Conservation (phyloP, 2,113 vertebrate species). For the cattle (Bos taurus) region DNA sequence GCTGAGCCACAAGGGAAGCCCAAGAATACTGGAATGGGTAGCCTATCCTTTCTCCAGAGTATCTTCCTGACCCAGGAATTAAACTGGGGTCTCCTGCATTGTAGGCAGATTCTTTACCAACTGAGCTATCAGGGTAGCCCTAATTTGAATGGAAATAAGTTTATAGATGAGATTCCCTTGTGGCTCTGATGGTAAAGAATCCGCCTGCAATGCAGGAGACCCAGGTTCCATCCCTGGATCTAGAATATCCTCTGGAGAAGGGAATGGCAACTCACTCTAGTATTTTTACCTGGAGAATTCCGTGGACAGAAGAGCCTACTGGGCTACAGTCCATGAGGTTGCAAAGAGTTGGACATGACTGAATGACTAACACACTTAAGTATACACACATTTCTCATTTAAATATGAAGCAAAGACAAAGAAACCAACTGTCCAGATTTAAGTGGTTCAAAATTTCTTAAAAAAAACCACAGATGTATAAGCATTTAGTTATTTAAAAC, state of each 20-base stretch:
- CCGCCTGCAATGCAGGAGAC: background rate
- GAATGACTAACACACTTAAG: background rate
- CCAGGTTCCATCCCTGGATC: background rate
- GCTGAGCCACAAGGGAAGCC: background rate
- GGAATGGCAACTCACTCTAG: background rate
- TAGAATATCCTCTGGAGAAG: background rate
- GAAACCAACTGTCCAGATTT: background rate
- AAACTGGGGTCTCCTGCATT: fast-evolving
- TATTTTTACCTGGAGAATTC: background rate
- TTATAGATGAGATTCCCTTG: background rate
- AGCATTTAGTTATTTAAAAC: background rate
- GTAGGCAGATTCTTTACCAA: background rate
- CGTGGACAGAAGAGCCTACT: background rate
- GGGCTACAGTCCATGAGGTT: background rate
- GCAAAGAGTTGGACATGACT: background rate
- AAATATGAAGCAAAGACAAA: background rate
- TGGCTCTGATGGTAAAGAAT: background rate
- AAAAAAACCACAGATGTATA: background rate
- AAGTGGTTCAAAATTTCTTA: background rate
- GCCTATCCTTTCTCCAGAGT: background rate
- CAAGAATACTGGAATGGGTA: background rate
- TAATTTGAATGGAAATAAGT: background rate
- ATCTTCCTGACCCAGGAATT: background rate
- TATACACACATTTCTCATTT: background rate
- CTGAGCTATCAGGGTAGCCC: background rate